Conservation (phyloP, 2,113 vertebrate genomes). For the Datnioides undecimradiatus region DNA sequence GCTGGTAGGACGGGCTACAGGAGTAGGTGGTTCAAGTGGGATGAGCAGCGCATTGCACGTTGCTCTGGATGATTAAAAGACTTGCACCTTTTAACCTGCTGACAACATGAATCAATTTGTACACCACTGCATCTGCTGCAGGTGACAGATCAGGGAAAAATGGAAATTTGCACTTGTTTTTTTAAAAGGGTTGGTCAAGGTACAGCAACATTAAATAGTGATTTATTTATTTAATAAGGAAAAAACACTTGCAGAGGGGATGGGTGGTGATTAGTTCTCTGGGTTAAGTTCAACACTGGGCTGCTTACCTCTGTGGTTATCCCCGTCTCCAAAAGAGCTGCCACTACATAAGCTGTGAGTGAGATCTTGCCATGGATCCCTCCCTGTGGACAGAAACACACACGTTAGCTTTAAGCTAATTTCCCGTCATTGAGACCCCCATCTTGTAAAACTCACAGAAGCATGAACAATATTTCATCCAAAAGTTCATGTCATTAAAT, state of each 20-base stretch:
- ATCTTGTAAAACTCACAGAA: background rate
- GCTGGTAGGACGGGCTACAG: constrained; percentile 6
- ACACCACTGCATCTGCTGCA: constrained; percentile 4
- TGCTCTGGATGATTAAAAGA: background rate
- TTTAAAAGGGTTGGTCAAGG: background rate
- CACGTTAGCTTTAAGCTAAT: constrained; percentile 11
- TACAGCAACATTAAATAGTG: background rate
- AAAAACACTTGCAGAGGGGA: too few relatives aligned
- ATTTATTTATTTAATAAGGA: too few relatives aligned
- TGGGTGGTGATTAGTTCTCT: too few relatives aligned
- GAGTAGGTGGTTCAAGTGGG: background rate
- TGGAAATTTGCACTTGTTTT: background rate
- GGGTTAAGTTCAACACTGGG: background rate
- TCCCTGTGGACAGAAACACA: constrained; percentile 81
- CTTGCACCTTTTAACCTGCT: background rate
- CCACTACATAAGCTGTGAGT: constrained; percentile 92
- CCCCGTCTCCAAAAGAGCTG: constrained; percentile 92
- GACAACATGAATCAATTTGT: background rate
- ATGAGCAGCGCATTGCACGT: background rate
- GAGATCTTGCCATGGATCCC: constrained; percentile 93
- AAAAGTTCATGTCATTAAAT: background rate
- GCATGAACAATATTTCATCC: background rate
- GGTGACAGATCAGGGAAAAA: background rate
- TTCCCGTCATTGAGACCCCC: background rate
- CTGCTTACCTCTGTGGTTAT: constrained; percentile 88